Base-by-base conservation (phyloP, 2,113 vertebrate genomes). In the Bettongia penicillata region DNA sequence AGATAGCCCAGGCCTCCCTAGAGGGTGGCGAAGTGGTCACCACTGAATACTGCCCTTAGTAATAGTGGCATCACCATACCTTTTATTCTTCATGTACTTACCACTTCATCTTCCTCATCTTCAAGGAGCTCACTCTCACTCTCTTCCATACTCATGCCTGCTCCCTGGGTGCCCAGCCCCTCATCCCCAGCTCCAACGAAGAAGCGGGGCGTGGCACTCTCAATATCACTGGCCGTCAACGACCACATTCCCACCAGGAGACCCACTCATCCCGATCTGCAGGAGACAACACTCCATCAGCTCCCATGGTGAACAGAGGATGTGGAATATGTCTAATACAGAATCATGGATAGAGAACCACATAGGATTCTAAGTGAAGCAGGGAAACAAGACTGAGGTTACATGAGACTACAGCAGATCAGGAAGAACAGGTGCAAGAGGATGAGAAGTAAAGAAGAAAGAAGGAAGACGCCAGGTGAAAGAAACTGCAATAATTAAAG, bases 171-270 rank as follows among this genome's bases (percentile, higher is more conserved):
- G 97, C 99, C 99, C 98, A 99, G 99, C 98, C 99, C 99, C 99
- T 99, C 99, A 99, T 99, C 99, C 97, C 99, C 99, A 99, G 99
- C 99, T 99, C 99, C 99, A 28, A 99, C 99, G 98, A 99, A 99
- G 99, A 99, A 99, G 99, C 99, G 99, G 98, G 99, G 99, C 97
- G 99, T 97, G 97, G 99, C 98, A 98, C 96, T 98, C 97, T 99
- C 98, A 98, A 99, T 99, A 99, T 99, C 99, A 98, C 98, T 99
- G 99, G 99, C 99, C 99, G 98, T 98, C 99, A 99, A 98, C 97
- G 99, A 99, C 99, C 99, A 99, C 99, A 99, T 99, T 92, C 97
- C 98, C 97, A 31, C 97, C 5, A 91, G 95, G 94, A 92, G 50
- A 94, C 97, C 97, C 97, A 96, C 97, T 98, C 98, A 98, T 98